A percentile compares a stretch with the other conserved stretches of the same genome.
These are phyloP conservation scores for Muntiacus reevesi DNA, from an alignment of 2,113 vertebrate genomes.

Conservation along the genomic window DNA sequence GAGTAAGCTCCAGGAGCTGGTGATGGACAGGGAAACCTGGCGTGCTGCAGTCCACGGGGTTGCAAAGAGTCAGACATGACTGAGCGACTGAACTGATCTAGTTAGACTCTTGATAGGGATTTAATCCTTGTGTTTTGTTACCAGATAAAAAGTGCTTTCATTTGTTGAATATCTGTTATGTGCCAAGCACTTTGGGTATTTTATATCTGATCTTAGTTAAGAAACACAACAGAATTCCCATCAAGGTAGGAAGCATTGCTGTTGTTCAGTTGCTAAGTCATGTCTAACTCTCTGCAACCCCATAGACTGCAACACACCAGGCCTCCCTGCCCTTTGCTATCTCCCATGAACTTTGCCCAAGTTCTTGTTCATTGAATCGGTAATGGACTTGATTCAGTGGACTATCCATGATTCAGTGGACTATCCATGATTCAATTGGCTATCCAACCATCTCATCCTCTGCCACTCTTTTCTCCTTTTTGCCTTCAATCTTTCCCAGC, in stretches of 20 bases:
- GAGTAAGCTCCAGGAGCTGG: not conserved
- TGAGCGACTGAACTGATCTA: not conserved
- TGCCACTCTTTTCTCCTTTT: not conserved
- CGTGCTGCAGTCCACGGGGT: not conserved
- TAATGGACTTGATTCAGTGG: not conserved
- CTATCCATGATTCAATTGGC: not conserved
- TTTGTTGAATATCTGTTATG: not conserved
- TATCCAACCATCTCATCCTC: not conserved
- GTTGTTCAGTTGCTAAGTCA: not conserved
- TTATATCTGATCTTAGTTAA: not conserved
- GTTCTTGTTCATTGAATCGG: not conserved
- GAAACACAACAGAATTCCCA: not conserved
- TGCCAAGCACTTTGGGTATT: not conserved
- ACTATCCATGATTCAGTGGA: not conserved
- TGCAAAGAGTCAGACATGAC: not conserved
- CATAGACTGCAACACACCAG: not conserved
- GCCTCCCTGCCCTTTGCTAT: not conserved
- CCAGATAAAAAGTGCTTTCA: not conserved
- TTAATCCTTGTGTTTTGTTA: constrained; percentile 24
- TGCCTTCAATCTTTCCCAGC: not conserved
- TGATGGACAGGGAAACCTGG: not conserved
- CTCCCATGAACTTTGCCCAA: not conserved
- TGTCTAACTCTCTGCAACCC: not conserved
- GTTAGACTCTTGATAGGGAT: not conserved
- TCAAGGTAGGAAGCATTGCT: not conserved